Conservation (phyloP, 2,797 vertebrate genomes). For the Ceryle rudis region DNA sequence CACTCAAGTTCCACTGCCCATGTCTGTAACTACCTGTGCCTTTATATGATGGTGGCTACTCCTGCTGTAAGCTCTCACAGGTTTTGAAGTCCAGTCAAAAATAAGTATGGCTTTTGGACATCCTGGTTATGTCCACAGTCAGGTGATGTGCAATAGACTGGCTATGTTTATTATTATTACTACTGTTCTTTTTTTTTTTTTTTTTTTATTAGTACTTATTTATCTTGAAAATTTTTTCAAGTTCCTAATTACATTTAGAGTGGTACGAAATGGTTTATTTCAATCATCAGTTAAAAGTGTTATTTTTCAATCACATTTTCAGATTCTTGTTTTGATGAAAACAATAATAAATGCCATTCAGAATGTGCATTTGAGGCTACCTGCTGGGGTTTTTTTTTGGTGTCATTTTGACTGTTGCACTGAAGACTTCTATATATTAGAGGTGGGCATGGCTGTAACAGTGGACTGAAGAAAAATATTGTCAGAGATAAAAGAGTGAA, state of each 20-base stretch:
- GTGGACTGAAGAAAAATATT: background rate
- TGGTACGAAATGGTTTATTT: background rate
- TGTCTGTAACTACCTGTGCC: accelerated
- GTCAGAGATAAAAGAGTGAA: background rate
- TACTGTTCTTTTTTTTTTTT: background rate
- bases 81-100: background rate
- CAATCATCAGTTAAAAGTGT: background rate
- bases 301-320: background rate
- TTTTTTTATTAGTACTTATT: no score
- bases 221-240: background rate
- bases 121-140: background rate
- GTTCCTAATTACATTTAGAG: background rate
- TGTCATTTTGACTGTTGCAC: background rate
- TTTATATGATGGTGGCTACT: background rate
- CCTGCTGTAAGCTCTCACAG: background rate
- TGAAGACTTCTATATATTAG: background rate
- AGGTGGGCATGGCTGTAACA: background rate
- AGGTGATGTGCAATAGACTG: background rate
- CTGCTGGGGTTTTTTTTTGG: background rate
- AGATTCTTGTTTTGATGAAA: background rate
- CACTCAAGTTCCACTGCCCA: background rate
- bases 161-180: background rate
- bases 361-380: background rate
- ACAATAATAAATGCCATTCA: background rate
- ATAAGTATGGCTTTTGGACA: background rate